Evolutionary conservation across 2,797 vertebrate species (phyloP).

Genomic region (Sebastes oblongus): DNA sequence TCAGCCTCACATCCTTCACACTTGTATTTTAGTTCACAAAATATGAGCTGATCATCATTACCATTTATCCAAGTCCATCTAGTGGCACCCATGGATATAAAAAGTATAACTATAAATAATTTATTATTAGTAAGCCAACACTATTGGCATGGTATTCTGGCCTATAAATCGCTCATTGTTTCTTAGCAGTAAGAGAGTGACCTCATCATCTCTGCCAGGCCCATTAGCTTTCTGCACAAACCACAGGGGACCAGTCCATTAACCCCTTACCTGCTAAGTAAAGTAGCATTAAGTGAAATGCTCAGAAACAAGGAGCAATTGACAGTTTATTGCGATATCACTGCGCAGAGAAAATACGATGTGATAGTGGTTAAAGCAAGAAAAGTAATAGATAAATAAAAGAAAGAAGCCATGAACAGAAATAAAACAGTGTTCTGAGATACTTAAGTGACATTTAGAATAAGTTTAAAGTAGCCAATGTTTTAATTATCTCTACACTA

Average conservation of each 20-base stretch:
- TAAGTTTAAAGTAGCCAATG: neutral
- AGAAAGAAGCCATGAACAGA: neutral
- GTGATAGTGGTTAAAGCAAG: neutral
- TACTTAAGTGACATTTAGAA: neutral
- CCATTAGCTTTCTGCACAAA: constrained; percentile 77
- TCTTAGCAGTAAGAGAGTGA: constrained; percentile 70
- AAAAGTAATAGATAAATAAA: neutral
- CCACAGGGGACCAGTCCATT: constrained; percentile 72
- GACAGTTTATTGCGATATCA: constrained; percentile 30
- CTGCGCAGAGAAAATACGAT: neutral
- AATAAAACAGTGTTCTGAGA: neutral
- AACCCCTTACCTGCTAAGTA: constrained; percentile 71
- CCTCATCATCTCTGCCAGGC: constrained; percentile 74
- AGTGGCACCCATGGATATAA: constrained; percentile 18
- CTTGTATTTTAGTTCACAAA: neutral
- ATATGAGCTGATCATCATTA: neutral
- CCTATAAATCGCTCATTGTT: constrained; percentile 66
- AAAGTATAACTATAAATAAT: constrained; percentile 56
- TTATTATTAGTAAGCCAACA: constrained; percentile 49
- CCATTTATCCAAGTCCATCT: neutral
- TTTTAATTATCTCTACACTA: neutral
- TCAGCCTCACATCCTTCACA: neutral
- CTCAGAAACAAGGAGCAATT: constrained; percentile 21
- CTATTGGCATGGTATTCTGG: constrained; percentile 33
- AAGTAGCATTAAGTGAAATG: constrained; percentile 65